These are phyloP conservation scores for Taxidea taxus DNA, from an alignment of 2,113 vertebrate species.

Conservation along the genomic window DNA sequence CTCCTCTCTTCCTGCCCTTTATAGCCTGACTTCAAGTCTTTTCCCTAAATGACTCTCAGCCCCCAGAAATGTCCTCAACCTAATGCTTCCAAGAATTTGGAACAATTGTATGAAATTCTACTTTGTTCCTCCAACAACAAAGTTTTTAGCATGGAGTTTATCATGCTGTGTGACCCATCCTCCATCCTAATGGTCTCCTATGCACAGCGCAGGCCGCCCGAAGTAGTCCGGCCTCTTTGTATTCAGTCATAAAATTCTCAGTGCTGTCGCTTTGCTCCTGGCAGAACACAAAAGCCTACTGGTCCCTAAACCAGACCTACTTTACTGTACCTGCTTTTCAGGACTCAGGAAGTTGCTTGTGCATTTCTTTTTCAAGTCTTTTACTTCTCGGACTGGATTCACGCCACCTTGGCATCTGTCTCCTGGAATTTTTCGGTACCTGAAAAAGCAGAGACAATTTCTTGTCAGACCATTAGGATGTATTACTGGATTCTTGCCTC, in stretches of 20 bases:
- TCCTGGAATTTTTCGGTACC: slow-evolving; percentile 96
- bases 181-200: neutral
- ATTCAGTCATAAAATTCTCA: neutral
- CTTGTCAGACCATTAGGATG: neutral
- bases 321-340: slow-evolving; percentile 75
- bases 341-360: slow-evolving; percentile 83
- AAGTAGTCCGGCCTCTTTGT: neutral
- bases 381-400: slow-evolving; percentile 86
- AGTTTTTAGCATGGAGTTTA: neutral
- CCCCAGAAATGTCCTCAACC: slow-evolving; percentile 19
- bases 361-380: slow-evolving; percentile 90
- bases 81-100: neutral
- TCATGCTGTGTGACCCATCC: neutral
- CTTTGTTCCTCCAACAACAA: neutral
- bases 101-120: neutral
- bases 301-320: neutral
- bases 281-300: neutral
- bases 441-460: slow-evolving; percentile 65
- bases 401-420: slow-evolving; percentile 90
- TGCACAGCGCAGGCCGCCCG: neutral
- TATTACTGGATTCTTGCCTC: neutral
- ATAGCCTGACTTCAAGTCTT: neutral
- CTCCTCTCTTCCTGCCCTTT: neutral
- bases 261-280: neutral
- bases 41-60: neutral